phyloP scores from a whole-genome alignment of 2,113 vertebrate species.

The Mustela nigripes region DNA sequence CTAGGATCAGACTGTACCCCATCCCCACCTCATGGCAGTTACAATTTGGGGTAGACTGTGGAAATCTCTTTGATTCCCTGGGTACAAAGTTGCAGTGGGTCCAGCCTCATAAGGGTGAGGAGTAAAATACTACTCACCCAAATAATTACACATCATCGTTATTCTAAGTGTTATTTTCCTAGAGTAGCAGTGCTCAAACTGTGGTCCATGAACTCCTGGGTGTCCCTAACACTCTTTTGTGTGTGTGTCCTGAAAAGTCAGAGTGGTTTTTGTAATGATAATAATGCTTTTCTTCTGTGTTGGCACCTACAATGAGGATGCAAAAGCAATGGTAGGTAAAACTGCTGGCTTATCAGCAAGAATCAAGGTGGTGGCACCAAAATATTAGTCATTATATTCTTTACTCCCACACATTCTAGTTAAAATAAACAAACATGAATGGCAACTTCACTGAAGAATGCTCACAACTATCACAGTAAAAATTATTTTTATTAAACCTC shows the following conservation, averaged over 20 bases:
- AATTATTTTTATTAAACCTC: conserved; percentile 25
- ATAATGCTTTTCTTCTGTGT: neutral
- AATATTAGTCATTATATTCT: neutral
- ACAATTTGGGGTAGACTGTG: neutral
- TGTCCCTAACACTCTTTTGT: neutral
- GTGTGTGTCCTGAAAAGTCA: neutral
- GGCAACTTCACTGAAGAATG: neutral
- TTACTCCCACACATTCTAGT: neutral
- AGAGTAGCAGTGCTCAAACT: neutral
- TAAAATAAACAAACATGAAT: neutral
- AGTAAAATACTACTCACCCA: neutral
- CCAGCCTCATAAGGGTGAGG: neutral
- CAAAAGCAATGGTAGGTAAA: neutral
- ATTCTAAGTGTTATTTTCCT: conserved; percentile 29
- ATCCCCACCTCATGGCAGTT: neutral
- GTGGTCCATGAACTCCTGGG: neutral
- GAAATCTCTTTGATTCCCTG: neutral
- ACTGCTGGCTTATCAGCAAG: neutral
- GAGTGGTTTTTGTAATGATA: neutral
- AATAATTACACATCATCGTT: conserved; percentile 12
- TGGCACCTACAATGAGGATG: neutral
- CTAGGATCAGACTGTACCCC: neutral
- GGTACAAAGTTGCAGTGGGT: neutral
- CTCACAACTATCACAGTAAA: neutral
- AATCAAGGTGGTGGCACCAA: neutral